Evolutionary conservation across 1,140 invertebrate species (phyloP), one percentile per base, ranked within the genome.

Genomic region (Scaptomyza graminum): DNA sequence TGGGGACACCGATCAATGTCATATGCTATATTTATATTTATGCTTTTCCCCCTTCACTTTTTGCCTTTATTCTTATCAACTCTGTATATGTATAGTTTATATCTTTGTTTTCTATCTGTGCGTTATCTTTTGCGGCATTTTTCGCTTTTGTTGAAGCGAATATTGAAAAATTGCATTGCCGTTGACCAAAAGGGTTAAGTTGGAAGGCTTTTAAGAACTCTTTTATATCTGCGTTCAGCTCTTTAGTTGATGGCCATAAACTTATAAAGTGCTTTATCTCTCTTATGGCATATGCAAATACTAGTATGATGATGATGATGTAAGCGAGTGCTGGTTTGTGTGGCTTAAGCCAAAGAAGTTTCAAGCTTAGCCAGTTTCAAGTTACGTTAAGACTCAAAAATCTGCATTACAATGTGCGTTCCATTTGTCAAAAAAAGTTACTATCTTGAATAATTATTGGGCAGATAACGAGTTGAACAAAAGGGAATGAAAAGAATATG

Each of bases 81-180:
- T 88, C 72, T 6, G 6, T 69, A 89, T 89, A 89, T 6, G 6
- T 69, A 89, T 89, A 89, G 83, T 89, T 89, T 83, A 84, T 88
- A 83, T 88, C 79, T 88, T 66, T 71, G 83, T 81, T 81, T 75
- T 69, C 71, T 60, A 87, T 85, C 77, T 56, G 15, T 56, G 39
- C 50, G 62, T 47, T 78, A 78, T 74, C 75, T 56, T 63, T 66
- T 51, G 44, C 54, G 41, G 56, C 56, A 11, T 43, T 56, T 43
- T 46, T 43, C 31, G 39, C 56, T 59, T 59, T 59, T 44, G 56
- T 59, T 59, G 31, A 13, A 13, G 25, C 56, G 43, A 56, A 69
- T 83, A 88, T 88, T 74, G 72, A 71, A 74, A 74, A 87, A 69
- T 50, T 87, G 83, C 83, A 88, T 37, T 62, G 74, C 41, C 54